Base-by-base conservation (phyloP, 2,888 invertebrate genomes). In the Apoda limacodes region DNA sequence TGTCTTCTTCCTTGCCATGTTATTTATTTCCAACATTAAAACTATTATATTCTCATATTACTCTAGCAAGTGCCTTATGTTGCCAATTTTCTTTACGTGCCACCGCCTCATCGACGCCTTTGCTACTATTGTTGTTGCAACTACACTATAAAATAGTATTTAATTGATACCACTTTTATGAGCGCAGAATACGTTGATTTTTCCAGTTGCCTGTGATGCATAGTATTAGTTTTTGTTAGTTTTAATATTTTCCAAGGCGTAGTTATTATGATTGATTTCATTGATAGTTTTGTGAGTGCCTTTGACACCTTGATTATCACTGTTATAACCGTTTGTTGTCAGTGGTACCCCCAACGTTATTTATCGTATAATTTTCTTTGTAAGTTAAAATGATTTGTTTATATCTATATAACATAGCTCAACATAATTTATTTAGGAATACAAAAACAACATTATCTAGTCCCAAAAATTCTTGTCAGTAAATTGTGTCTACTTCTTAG, bases 1-100 rank as follows among this genome's bases (percentile, higher is more conserved):
- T 80, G 76, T 80, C 63, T 74, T 67, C 64, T 56, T 60, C 57
- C 60, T 50, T 60, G 53, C 50, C 50, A 49, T 49, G 64, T 70
- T 71, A 74, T 80, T 78, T 76, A 78, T 75, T 65, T 66, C 58
- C 62, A 55, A 61, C 66, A 70, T 69, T 70, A 70, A 63, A 67
- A 69, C 67, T 71, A 76, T 71, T 74, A 72, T 76, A 60, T 61
- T 66, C 61, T 62, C 58, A 55, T 61, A 60, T 69, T 62, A 60
- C 60, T 46, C 44, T 40, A 47, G 48, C 42, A 46, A 44, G 55
- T 60, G 50, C 49, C 46, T 55, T 60, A 57, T 60, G 55, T 58
- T 59, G 55, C 62, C 60, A 58, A 65, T 68, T 64, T 66, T 51
- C 59, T 60, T 66, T 62, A 43, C 66, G 63, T 74, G 68, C 62